Evolutionary conservation across 2,113 vertebrate species (phyloP).

Genomic region (Phylloscopus whistleri): DNA sequence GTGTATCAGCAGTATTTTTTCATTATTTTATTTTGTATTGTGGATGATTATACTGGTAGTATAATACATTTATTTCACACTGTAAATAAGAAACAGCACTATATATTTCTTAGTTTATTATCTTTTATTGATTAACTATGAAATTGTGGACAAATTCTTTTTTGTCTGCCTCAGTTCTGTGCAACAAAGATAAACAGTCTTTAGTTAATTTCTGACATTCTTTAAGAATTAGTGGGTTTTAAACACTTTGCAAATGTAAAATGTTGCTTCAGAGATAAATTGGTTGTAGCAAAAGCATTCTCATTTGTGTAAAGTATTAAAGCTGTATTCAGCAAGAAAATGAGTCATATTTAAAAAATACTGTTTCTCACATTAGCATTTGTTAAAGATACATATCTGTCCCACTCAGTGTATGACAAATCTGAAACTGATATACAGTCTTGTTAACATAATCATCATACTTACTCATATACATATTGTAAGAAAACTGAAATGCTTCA

Average conservation of each 20-base stretch:
- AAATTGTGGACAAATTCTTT: not conserved
- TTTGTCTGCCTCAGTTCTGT: not conserved
- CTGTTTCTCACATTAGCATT: not conserved
- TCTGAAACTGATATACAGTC: not conserved
- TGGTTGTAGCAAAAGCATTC: not conserved
- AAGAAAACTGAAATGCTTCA: not conserved
- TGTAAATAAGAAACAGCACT: not conserved
- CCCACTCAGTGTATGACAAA: not conserved
- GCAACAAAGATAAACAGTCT: not conserved
- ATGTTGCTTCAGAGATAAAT: not conserved
- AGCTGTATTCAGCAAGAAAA: not conserved
- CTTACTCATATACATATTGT: not conserved
- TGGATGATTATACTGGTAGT: not conserved
- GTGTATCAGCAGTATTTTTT: not conserved
- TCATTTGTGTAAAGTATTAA: not conserved
- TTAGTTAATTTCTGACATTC: not conserved
- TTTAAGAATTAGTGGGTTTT: not conserved
- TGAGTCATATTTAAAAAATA: not conserved
- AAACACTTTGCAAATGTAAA: not conserved
- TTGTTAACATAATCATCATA: not conserved
- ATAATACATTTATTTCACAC: not conserved
- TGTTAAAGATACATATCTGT: not conserved
- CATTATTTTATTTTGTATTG: not conserved
- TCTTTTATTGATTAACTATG: not conserved
- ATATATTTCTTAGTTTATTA: not conserved